Evolutionary conservation across 2,113 vertebrate species (phyloP), one percentile per base, ranked within the genome.

Genomic region (Xerus inauris): DNA sequence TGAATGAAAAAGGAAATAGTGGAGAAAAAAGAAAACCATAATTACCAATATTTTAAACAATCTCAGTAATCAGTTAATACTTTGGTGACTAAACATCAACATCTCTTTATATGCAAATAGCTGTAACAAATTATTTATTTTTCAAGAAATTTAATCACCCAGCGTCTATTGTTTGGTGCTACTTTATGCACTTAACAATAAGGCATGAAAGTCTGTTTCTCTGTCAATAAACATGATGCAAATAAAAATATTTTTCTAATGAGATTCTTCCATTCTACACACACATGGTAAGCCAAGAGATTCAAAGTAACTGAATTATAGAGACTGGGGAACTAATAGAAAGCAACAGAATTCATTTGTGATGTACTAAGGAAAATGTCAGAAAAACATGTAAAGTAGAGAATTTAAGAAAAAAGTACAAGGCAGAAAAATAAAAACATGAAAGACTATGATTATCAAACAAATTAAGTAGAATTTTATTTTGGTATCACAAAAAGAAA

Each of bases 91-190:
- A 87, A 73, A 28, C 14, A 64, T 62, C 35, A 14, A 87, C 1
- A 84, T 57, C 47, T 90, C 92, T 84, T 72, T 30, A 83, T 54
- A 83, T 14, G 67, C 19, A 95, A 89, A 94, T 69, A 26, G 7
- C 42, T 82, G 77, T 84, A 91, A 72, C 32, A 87, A 91, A 95
- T 65, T 87, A 94, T 62, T 79, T 72, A 11, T 57, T 83, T 94
- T 85, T 47, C 51, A 81, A 64, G 76, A 81, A 87, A 42, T 3
- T 42, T 73, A 87, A 64, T 83, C 75, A 84, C 42, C 5, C 6
- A 76, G 8, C 6, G 65, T 59, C 42, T 89, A 86, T 26, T 42
- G 2, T 51, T 91, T 42, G 40, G 10, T 92, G 42, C n/a, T 64
- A 69, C 9, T 42, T 79, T 57, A 82, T 3, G 42, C 2, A 22